Evolutionary conservation across 2,888 invertebrate species (phyloP).

Genomic region (Luperina nickerlii): DNA sequence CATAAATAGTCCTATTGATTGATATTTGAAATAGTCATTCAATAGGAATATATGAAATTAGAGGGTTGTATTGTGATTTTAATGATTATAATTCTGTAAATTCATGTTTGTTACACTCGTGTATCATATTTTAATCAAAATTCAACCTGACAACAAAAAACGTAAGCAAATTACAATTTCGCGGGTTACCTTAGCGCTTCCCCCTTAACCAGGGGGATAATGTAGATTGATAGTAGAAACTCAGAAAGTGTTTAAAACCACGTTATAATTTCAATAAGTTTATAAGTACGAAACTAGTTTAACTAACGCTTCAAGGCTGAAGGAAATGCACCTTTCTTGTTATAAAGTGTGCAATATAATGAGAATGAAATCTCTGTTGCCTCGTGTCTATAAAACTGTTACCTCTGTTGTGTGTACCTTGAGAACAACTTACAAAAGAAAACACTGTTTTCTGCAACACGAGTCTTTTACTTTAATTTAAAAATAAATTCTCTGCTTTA

Average conservation of each 20-base stretch:
- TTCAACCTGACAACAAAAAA: background rate
- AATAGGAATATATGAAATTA: too few species aligned
- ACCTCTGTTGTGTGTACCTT: background rate
- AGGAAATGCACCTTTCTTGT: constrained; percentile 51
- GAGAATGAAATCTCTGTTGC: constrained; percentile 54
- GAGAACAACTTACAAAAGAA: constrained; percentile 41
- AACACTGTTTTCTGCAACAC: constrained; percentile 22
- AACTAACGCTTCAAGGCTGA: constrained; percentile 34
- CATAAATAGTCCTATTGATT: too few species aligned
- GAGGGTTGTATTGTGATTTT: too few species aligned
- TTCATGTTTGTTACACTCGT: background rate
- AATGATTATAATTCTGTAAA: too few species aligned
- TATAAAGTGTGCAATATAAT: constrained; percentile 53
- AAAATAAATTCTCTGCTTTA: constrained; percentile 36
- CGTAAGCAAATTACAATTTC: too few species aligned
- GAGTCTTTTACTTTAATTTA: constrained; percentile 38
- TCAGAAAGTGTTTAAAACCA: constrained; percentile 47
- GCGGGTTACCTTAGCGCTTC: background rate
- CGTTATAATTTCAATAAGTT: constrained; percentile 42
- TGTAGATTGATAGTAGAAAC: constrained; percentile 43
- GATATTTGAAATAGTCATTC: too few species aligned
- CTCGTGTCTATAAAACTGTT: constrained; percentile 49
- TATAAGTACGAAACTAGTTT: constrained; percentile 42
- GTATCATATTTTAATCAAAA: background rate
- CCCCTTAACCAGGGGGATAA: constrained; percentile 10